Percentiles rank a stretch among this genome's conserved stretches.
Evolutionary conservation across 2,797 vertebrate genomes (phyloP).

Genomic region (Tragelaphus oryx): DNA sequence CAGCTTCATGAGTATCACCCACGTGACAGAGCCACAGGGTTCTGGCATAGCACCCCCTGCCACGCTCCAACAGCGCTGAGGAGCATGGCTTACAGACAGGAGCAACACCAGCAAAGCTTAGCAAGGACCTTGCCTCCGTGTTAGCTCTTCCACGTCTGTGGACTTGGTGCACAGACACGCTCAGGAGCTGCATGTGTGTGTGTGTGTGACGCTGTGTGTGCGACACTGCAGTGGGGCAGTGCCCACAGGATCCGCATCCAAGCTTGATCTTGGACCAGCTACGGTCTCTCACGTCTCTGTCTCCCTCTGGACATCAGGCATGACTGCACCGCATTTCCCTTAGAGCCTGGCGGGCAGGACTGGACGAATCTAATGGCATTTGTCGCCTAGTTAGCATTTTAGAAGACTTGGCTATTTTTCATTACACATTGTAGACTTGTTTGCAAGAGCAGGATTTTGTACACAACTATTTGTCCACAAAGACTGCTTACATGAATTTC

Average conservation of each 20-base stretch:
- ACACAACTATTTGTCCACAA: not conserved
- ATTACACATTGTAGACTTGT: not conserved
- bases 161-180: rapidly evolving
- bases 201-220: too few relatives aligned
- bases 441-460: not conserved
- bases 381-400: not conserved
- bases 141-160: rapidly evolving
- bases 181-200: rapidly evolving
- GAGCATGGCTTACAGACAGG: rapidly evolving
- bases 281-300: rapidly evolving
- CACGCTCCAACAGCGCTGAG: rapidly evolving
- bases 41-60: rapidly evolving
- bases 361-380: too few relatives aligned
- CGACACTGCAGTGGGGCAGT: rapidly evolving
- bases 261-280: rapidly evolving
- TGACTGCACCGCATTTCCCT: rapidly evolving
- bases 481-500: not conserved
- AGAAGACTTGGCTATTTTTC: not conserved
- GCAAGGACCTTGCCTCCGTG: rapidly evolving
- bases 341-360: rapidly evolving
- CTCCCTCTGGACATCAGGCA: not conserved
- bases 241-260: rapidly evolving
- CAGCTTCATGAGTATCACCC: rapidly evolving
- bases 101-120: rapidly evolving
- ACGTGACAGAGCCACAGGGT: rapidly evolving